phyloP scores from a whole-genome alignment of 1,140 invertebrate genomes.

The Anastrepha ludens region DNA sequence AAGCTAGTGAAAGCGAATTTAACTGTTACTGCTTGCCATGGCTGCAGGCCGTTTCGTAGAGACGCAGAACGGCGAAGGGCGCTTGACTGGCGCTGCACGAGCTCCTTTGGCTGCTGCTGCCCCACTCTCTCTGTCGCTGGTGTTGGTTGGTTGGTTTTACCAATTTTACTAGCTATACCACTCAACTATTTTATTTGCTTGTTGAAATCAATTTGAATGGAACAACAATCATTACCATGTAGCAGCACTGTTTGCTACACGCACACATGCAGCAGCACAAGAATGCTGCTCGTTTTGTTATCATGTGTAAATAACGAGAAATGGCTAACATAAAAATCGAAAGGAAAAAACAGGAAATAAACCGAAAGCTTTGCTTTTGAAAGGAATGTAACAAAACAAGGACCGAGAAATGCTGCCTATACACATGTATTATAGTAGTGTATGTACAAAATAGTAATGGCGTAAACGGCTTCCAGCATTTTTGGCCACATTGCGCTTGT shows the following conservation, averaged over 20 bases:
- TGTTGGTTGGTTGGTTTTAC: background rate
- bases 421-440: background rate
- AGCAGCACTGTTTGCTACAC: constrained; percentile 7
- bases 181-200: background rate
- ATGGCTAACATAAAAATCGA: background rate
- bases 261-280: background rate
- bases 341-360: background rate
- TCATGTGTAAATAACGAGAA: constrained; percentile 3
- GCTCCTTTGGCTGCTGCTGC: background rate
- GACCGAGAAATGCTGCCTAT: background rate
- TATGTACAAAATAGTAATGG: background rate
- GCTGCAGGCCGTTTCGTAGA: background rate
- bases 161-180: background rate
- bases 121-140: background rate
- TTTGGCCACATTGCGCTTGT: background rate
- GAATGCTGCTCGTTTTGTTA: background rate
- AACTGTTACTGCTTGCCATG: background rate
- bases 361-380: background rate
- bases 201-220: constrained; percentile 19
- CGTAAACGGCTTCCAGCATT: background rate
- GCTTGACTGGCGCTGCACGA: background rate
- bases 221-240: constrained; percentile 18
- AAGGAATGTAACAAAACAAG: background rate
- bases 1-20: background rate
- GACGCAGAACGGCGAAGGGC: background rate